Base-by-base conservation (phyloP, 2,888 invertebrate species). In the Phoenoteleia sp. region DNA sequence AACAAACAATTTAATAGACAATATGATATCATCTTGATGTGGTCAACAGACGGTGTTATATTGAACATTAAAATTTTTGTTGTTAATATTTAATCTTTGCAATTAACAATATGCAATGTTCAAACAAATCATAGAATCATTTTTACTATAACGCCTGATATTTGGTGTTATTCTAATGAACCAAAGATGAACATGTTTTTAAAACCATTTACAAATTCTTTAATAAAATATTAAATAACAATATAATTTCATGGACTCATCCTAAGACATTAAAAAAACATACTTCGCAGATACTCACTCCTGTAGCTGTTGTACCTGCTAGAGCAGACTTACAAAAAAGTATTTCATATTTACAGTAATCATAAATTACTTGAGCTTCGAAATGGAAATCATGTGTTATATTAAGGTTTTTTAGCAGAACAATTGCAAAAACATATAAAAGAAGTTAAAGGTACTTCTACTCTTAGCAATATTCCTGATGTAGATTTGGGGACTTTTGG, bases 241-340 rank as follows among this genome's bases (percentile, higher is more conserved):
- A n/a, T 11, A 52, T 58, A 5, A 21, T 77, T 39, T 13, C n/a
- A n/a, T 79, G 79, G 79, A 21, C n/a, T 58, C 62, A 79, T 47
- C 71, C 60, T 15, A 27, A 25, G 25, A 60, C 47, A 7, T 15
- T 33, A 13, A 19, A 29, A 27, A 33, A 49, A 29, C 19, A 67
- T 11, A 58, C 17, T 60, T 67, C 77, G n/a, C 17, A 23, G 3
- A 39, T 49, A 47, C 36, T 77, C 49, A 60, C 77, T 36, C 67
- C 67, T n/a, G 60, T 67, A 39, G 77, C 58, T 27, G 77, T 69
- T 60, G 67, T 67, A 11, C 77, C 77, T 45, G 67, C 42, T 3
- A 77, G 77, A 49, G 77, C 77, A 17, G 77, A 77, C 49, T 21
- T 77, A 11, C 77, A 77, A 49, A 77, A 49, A 47, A 7, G 0